Evolutionary conservation across 2,797 vertebrate genomes (phyloP).

Genomic region (Vespertilio murinus): DNA sequence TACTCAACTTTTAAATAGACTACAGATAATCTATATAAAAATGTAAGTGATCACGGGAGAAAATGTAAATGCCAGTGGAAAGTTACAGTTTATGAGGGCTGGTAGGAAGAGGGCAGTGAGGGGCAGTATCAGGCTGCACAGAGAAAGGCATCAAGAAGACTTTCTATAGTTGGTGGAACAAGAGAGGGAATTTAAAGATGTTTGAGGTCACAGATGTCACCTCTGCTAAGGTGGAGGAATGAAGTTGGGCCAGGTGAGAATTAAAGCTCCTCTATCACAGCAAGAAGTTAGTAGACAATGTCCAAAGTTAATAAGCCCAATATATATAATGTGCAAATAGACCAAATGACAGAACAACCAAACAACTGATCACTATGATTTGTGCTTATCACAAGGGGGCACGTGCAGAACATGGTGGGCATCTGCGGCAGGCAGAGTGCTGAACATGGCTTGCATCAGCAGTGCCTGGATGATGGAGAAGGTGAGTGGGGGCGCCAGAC

Average conservation of each 20-base stretch:
- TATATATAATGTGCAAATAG: no score
- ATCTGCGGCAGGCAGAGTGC: no score
- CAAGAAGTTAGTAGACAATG: neutral
- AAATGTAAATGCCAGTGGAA: neutral
- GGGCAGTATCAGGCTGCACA: neutral
- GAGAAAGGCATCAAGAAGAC: neutral
- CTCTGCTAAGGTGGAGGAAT: neutral
- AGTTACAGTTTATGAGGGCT: neutral
- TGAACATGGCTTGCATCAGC: no score
- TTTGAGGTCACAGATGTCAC: neutral
- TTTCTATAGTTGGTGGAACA: neutral
- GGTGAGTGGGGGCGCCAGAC: no score
- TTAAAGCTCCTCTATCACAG: neutral
- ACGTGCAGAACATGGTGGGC: no score
- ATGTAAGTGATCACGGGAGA: neutral
- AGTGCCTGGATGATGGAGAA: no score
- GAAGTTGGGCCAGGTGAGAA: neutral
- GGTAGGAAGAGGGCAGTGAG: neutral
- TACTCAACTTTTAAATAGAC: neutral
- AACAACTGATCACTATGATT: no score
- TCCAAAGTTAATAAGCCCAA: neutral
- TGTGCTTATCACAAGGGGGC: accelerated
- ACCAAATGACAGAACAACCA: no score
- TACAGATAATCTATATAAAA: neutral
- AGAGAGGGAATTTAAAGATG: neutral